These are phyloP conservation scores for Cryptosula pallasiana DNA, from an alignment of 2,888 invertebrate genomes.

Conservation along the genomic window DNA sequence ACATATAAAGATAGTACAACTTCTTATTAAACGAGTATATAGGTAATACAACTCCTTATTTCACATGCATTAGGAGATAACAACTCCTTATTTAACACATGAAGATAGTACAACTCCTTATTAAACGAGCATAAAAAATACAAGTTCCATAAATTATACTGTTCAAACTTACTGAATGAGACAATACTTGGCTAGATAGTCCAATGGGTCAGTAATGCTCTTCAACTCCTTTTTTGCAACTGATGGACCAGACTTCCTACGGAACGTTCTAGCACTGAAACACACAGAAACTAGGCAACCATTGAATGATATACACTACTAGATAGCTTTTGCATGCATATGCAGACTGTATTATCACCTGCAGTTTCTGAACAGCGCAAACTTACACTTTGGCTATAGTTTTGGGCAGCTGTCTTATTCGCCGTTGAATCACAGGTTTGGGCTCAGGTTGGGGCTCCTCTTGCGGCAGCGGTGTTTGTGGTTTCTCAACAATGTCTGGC, in stretches of 20 bases:
- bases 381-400: not conserved
- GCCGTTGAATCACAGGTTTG: not conserved
- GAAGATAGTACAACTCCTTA: not conserved
- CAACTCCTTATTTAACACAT: no score
- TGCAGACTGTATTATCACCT: no score
- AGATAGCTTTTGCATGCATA: no score
- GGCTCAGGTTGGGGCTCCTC: not conserved
- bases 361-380: no score
- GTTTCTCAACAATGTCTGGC: not conserved
- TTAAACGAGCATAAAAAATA: not conserved
- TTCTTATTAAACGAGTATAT: not conserved
- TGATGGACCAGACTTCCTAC: constrained; percentile 19
- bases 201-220: constrained; percentile 44
- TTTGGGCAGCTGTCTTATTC: not conserved
- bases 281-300: no score
- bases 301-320: no score
- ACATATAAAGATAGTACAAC: not conserved
- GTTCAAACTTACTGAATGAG: constrained; percentile 39
- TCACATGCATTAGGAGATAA: no score
- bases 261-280: not conserved
- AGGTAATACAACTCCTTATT: no score
- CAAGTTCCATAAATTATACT: not conserved
- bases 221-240: constrained; percentile 36
- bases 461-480: not conserved
- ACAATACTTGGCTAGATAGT: constrained; percentile 50